These are phyloP conservation scores for Athalia rosae DNA, from an alignment of 2,888 invertebrate species.

Conservation along the genomic window DNA sequence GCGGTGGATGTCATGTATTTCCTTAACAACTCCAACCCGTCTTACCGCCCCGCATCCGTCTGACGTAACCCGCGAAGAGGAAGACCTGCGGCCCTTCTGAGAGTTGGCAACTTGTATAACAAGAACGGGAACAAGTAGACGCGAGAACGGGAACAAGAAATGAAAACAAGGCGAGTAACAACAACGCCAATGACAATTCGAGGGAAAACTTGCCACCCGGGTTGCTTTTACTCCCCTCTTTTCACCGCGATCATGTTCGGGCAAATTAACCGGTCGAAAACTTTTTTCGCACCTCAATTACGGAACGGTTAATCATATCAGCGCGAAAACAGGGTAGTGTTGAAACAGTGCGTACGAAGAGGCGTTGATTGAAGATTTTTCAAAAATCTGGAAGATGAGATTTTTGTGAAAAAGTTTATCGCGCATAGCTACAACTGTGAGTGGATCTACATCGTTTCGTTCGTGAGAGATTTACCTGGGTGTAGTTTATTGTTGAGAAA, in stretches of 20 bases:
- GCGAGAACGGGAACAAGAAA: constrained; percentile 32
- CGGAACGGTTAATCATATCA: not conserved
- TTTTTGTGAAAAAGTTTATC: constrained; percentile 6
- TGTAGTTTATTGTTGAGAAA: constrained; percentile 34
- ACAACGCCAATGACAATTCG: constrained; percentile 34
- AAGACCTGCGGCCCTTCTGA: constrained; percentile 3
- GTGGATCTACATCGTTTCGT: constrained; percentile 4
- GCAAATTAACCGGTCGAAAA: constrained; percentile 45
- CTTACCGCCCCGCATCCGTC: not conserved
- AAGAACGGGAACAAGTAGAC: constrained; percentile 4
- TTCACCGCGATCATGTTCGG: constrained; percentile 9
- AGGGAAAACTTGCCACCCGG: constrained; percentile 1
- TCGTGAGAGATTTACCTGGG: not conserved
- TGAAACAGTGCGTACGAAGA: not conserved
- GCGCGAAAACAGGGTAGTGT: not conserved
- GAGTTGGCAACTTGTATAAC: not conserved
- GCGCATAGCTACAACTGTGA: not conserved
- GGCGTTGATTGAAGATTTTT: constrained; percentile 11
- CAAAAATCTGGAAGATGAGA: not conserved
- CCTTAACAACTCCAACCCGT: no score
- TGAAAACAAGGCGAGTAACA: constrained; percentile 31
- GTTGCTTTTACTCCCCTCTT: constrained; percentile 5
- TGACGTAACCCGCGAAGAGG: not conserved
- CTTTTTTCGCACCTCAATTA: not conserved
- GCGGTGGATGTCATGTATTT: not conserved